Conservation (phyloP, 2,113 vertebrate genomes). For the Gila orcuttii region DNA sequence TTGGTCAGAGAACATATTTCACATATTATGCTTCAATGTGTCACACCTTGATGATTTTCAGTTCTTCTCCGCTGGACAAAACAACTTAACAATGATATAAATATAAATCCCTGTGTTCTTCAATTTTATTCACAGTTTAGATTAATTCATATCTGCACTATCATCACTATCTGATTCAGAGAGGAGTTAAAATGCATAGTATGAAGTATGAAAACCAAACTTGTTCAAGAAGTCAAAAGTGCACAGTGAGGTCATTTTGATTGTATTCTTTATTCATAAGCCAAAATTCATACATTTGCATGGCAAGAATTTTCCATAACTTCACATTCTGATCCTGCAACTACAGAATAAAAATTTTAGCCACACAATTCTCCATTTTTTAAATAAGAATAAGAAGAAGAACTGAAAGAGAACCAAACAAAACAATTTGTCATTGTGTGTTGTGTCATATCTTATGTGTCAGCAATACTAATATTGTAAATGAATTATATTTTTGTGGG, state of each 20-base stretch:
- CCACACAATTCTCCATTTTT: too few species aligned
- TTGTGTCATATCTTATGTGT: slow-evolving; percentile 15
- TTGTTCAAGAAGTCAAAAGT: not conserved
- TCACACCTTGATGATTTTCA: slow-evolving; percentile 54
- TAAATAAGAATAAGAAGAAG: not conserved
- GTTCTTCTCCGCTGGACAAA: not conserved
- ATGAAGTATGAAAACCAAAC: not conserved
- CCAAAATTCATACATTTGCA: not conserved
- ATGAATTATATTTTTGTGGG: slow-evolving; percentile 9
- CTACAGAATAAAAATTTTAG: not conserved
- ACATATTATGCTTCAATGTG: slow-evolving; percentile 60
- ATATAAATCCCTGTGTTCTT: slow-evolving; percentile 2
- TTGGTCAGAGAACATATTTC: slow-evolving; percentile 62
- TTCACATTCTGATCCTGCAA: not conserved
- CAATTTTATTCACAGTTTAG: slow-evolving; percentile 47
- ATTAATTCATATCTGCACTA: slow-evolving; percentile 42
- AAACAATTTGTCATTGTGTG: slow-evolving; percentile 10
- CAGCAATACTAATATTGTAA: not conserved
- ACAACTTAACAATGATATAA: not conserved
- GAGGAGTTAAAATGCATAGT: not conserved
- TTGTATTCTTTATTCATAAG: not conserved
- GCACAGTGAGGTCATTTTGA: not conserved
- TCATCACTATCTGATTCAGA: not conserved
- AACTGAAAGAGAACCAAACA: slow-evolving; percentile 4
- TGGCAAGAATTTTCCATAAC: not conserved